These are phyloP conservation scores for Archips crataeganus DNA, from an alignment of 2,888 invertebrate species.

Conservation along the genomic window DNA sequence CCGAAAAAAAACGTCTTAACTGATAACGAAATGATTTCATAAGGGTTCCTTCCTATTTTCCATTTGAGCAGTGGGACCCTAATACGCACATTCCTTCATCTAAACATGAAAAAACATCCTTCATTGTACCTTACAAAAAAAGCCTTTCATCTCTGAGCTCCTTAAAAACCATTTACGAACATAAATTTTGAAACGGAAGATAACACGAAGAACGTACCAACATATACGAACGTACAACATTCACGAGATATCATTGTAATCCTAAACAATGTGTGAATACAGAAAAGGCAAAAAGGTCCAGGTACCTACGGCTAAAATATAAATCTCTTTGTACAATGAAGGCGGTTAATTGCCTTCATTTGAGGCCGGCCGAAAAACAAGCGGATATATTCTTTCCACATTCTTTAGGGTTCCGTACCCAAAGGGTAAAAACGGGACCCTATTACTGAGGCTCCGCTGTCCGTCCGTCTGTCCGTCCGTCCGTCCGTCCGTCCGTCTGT, in stretches of 20 bases:
- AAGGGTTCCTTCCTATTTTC: too few relatives aligned
- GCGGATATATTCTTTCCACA: not conserved
- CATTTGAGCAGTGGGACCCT: too few relatives aligned
- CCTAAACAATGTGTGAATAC: constrained; percentile 34
- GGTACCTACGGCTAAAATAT: constrained; percentile 26
- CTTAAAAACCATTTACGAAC: not conserved
- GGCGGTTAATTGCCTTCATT: constrained; percentile 36
- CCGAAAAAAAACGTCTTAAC: too few relatives aligned
- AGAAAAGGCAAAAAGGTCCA: constrained; percentile 29
- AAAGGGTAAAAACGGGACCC: too few relatives aligned
- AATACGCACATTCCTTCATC: too few relatives aligned
- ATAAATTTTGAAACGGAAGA: constrained; percentile 3
- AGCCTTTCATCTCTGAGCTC: not conserved
- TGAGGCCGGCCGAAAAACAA: constrained; percentile 18
- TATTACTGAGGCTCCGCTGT: too few relatives aligned
- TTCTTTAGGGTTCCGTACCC: not conserved
- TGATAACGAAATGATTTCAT: too few relatives aligned
- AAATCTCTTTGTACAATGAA: constrained; percentile 39
- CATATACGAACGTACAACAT: not conserved
- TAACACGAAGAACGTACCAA: not conserved
- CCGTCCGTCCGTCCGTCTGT: too few relatives aligned
- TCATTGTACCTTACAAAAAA: not conserved
- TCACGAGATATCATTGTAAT: constrained; percentile 11
- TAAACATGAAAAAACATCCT: too few relatives aligned
- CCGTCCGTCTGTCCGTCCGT: too few relatives aligned